Base-by-base conservation (phyloP, 2,113 vertebrate genomes). In the Cephalopholis sonnerati region DNA sequence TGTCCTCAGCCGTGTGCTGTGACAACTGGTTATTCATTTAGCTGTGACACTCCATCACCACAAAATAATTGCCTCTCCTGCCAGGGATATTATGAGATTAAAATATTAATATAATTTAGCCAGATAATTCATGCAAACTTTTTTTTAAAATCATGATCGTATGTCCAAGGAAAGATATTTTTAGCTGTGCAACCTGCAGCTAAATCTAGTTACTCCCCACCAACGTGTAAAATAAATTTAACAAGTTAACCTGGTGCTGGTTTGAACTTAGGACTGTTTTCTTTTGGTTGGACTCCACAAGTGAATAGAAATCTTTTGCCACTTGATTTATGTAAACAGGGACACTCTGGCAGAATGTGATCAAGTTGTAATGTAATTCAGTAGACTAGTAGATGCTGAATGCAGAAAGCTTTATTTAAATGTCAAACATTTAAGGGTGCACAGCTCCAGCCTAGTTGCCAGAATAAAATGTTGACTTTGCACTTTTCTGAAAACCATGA, bases 41-140 rank as follows among this genome's bases (percentile, higher is more conserved):
- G 72, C 77, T 77, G 32, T 74, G 81, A 87, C 75, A 83, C 81
- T 86, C 79, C 58, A 84, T 75, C 82, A 83, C 70, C 73, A 48
- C 48, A 77, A 76, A 88, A 85, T 91, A 92, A 90, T 90, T 87
- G 81, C 77, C 24, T 89, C 62, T 74, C 57, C 75, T 84, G 77
- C 64, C 66, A 81, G 77, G 74, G 79, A 84, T 82, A 58, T 64
- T 54, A 72, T 72, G 66, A 80, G 70, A 83, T 90, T 81, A 83
- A 85, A 86, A 91, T 76, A 81, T 55, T 84, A 90, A 89, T 81
- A 79, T 41, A 27, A 76, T 88, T 83, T 77, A 58, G 32, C 11
- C 5, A 59, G 53, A 78, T 74, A 79, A 83, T 68, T 18, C 41
- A 70, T 67, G 67, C 64, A 79, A 74, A 87, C 29, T 18, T 73